Percentiles rank a stretch among this genome's conserved stretches.
These are phyloP conservation scores for Microcebus griseorufus DNA, from an alignment of 2,113 vertebrate genomes.

Conservation along the genomic window DNA sequence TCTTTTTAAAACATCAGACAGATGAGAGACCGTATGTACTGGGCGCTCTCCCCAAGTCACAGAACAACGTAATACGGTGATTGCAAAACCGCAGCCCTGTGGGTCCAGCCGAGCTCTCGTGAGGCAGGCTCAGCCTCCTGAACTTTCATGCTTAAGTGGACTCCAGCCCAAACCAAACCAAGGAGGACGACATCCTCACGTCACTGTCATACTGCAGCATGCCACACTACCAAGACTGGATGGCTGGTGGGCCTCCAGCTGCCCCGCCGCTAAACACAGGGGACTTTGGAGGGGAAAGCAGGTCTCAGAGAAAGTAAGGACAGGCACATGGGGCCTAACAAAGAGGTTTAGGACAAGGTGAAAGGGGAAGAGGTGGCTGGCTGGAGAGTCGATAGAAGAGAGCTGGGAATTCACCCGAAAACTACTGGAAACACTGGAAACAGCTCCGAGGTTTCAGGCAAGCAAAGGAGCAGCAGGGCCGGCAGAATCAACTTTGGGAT, in stretches of 20 bases:
- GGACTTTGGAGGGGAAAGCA: background rate
- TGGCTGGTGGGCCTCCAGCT: no score
- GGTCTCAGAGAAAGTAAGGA: background rate
- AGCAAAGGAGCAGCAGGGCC: background rate
- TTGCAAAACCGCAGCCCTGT: background rate
- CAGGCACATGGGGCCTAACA: background rate
- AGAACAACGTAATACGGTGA: background rate
- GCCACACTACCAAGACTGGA: background rate
- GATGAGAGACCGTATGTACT: background rate
- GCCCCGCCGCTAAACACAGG: background rate
- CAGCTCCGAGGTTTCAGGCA: background rate
- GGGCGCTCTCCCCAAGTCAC: background rate
- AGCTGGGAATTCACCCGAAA: background rate
- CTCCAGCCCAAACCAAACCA: background rate
- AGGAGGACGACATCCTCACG: background rate
- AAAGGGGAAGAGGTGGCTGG: background rate
- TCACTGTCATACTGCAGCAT: background rate
- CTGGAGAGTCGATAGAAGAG: background rate
- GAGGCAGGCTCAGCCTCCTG: background rate
- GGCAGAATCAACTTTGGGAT: background rate
- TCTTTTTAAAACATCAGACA: background rate
- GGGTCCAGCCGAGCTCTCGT: fast-evolving
- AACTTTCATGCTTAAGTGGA: background rate
- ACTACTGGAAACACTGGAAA: fast-evolving
- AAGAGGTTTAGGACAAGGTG: background rate